Percentiles rank a stretch among this genome's conserved stretches.
Evolutionary conservation across 1,140 invertebrate genomes (phyloP).

Genomic region (Himalopsyche phryganea): DNA sequence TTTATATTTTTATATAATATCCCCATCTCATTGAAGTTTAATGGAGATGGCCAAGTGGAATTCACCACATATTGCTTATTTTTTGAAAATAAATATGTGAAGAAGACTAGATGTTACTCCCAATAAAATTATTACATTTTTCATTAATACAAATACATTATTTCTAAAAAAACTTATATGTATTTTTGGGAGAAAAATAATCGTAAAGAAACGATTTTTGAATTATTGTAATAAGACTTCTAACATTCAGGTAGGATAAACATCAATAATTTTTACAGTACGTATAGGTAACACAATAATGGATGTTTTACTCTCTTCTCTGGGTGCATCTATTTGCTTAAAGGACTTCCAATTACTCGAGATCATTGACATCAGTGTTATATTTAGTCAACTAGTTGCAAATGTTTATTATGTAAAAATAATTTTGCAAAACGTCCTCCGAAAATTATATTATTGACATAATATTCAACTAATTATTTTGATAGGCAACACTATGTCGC

Average conservation of each 20-base stretch:
- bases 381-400: too few species aligned
- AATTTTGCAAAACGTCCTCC: too few species aligned
- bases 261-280: not conserved
- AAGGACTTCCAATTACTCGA: too few species aligned
- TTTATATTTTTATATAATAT: constrained; percentile 1
- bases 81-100: not conserved
- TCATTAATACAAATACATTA: not conserved
- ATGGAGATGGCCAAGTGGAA: not conserved
- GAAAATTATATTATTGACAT: too few species aligned
- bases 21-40: not conserved
- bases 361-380: too few species aligned
- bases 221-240: not conserved
- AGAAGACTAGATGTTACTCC: constrained; percentile 9
- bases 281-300: not conserved
- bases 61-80: not conserved
- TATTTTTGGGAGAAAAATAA: not conserved
- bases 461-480: too few species aligned
- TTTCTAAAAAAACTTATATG: not conserved
- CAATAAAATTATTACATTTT: constrained; percentile 3
- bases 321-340: too few species aligned
- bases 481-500: too few species aligned
- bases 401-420: too few species aligned
- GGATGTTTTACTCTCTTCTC: too few species aligned
- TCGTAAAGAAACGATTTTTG: not conserved
- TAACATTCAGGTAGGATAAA: not conserved